Evolutionary conservation across 2,113 vertebrate species (phyloP), one percentile per base, ranked within the genome.

Genomic region (Nematolebias whitei): DNA sequence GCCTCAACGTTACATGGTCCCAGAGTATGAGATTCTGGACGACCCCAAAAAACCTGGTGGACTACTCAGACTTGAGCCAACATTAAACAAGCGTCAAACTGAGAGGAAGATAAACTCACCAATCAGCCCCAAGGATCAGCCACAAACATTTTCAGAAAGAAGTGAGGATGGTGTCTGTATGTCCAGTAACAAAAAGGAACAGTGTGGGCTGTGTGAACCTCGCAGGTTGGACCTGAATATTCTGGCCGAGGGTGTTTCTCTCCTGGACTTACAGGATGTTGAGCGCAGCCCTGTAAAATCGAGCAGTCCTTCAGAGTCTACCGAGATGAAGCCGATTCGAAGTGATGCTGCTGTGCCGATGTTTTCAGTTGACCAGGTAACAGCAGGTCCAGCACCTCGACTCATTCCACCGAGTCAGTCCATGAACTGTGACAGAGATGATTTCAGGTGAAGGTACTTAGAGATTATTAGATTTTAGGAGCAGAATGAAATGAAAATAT

Each of bases 211-310:
- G 43, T 76, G 68, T 26, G 52, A 47, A 20, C 7, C 70, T 53
- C 38, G 91, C 40, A 68, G 79, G 48, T 66, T 89, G 13, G 87
- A 91, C 41, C 55, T 63, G 4, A 67, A 88, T 24, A 74, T 55
- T 12, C 70, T 93, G 55, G 85, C 85, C 0, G 87, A 92, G 0
- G 92, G 92, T 1, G 92, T 94, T 43, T 88, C 84, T 52, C 9
- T 93, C 39, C 54, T 63, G 57, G 52, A 77, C 26, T 61, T 76
- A 0, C 12, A 41, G 23, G 50, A 24, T 3, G 51, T 63, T 63
- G 40, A 22, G 12, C 54, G 16, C 0, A 68, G 73, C 7, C 40
- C 48, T 14, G 12, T 18, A 8, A 67, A 39, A 52, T 47, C 14
- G 1, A 45, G 48, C 22, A 11, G 16, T 55, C 51, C 35, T 39